Conservation (phyloP, 2,888 invertebrate species). For the Drosophila flavopinicola region DNA sequence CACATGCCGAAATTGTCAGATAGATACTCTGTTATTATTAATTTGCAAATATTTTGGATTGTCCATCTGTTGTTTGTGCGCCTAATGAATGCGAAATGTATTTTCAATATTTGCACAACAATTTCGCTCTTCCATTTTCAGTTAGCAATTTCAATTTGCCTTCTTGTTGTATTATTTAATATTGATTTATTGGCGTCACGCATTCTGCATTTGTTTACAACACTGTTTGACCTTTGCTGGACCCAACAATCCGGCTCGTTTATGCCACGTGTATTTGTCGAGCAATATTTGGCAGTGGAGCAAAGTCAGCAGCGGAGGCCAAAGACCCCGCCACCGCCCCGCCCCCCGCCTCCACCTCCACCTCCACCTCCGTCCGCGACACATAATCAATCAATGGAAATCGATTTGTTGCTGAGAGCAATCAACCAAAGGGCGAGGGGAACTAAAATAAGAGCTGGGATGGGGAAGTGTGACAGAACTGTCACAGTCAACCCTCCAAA, state of each 20-base stretch:
- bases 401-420: constrained; percentile 65
- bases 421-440: constrained; percentile 40
- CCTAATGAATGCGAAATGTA: constrained; percentile 62
- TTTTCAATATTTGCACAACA: constrained; percentile 67
- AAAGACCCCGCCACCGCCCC: too few relatives aligned
- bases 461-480: constrained; percentile 7
- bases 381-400: constrained; percentile 77
- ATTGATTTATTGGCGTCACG: constrained; percentile 68
- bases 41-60: too few relatives aligned
- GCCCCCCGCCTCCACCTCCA: too few relatives aligned
- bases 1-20: too few relatives aligned
- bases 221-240: constrained; percentile 62
- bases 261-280: constrained; percentile 48
- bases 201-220: constrained; percentile 59
- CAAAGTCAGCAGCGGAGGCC: constrained; percentile 27
- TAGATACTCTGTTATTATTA: too few relatives aligned
- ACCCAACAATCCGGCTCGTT: constrained; percentile 8
- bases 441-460: too few relatives aligned
- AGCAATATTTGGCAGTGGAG: constrained; percentile 33
- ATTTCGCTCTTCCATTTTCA: constrained; percentile 25
- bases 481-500: constrained; percentile 31
- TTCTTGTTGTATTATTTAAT: constrained; percentile 37
- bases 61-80: constrained; percentile 42
- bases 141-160: constrained; percentile 26
- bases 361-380: too few relatives aligned